These are phyloP conservation scores for Pandemis heparana DNA, from an alignment of 2,888 invertebrate genomes.

Conservation along the genomic window DNA sequence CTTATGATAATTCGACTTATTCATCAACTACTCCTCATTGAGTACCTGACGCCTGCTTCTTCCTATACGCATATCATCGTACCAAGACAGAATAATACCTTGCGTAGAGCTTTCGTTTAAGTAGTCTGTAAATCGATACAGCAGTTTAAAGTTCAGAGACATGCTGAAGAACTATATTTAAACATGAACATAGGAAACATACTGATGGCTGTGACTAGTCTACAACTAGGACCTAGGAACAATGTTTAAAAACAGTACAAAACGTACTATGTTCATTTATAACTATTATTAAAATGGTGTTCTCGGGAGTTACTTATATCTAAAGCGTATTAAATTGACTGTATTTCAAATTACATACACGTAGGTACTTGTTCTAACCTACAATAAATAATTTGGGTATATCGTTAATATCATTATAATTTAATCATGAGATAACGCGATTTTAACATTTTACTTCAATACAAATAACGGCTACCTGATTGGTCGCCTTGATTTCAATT, in stretches of 20 bases:
- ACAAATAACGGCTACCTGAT: background rate
- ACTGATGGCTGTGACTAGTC: background rate
- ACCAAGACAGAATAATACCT: no score
- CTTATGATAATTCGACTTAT: no score
- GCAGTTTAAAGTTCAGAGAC: no score
- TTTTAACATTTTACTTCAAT: background rate
- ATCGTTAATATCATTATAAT: background rate
- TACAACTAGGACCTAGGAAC: background rate
- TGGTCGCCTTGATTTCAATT: no score
- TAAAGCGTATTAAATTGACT: conserved; percentile 7
- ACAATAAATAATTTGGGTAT: background rate
- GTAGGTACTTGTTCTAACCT: background rate
- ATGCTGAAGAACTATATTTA: no score
- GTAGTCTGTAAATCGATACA: no score
- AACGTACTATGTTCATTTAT: conserved; percentile 1
- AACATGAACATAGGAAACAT: background rate
- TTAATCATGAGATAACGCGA: background rate
- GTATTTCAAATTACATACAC: background rate
- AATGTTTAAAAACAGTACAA: conserved; percentile 10
- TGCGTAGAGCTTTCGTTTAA: no score
- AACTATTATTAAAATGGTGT: background rate
- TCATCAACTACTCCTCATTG: no score
- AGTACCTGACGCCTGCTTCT: no score
- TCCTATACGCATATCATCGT: no score
- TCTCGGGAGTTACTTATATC: background rate